Base-by-base conservation (phyloP, 2,797 vertebrate genomes). In the Monodelphis domestica region DNA sequence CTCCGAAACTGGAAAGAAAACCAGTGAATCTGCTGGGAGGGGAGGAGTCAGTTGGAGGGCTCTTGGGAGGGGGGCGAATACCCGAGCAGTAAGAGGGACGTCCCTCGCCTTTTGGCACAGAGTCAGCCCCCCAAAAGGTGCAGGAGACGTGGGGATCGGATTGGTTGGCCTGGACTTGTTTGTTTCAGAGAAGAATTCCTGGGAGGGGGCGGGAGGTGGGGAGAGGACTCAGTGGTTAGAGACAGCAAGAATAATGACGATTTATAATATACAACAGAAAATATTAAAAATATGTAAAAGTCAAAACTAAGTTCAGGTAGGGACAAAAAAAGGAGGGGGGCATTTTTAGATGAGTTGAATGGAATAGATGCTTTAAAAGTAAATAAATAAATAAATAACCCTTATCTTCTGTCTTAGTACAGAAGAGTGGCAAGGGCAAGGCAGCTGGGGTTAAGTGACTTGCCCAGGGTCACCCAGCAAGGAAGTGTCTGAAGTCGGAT, bases 191-290 rank as follows among this genome's bases (percentile, higher is more conserved):
- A 33, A 70, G 14, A 17, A 70, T n/a, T 70, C 70, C 14, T 15
- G 59, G 59, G 59, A n/a, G 15, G 33, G 12, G 33, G 33, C 70
- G 59, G 59, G 17, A 15, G 33, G 6, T 28, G 33, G 33, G 15
- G 33, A n/a, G 59, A 70, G 59, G 14, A 15, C 33, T 63, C 33
- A 15, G 57, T 63, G 59, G 59, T n/a, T 70, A n/a, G 4, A 0
- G 33, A n/a, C n/a, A 1, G 17, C 70, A n/a, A 70, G n/a, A n/a
- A n/a, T n/a, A n/a, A n/a, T n/a, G n/a, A n/a, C n/a, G n/a, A n/a
- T n/a, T n/a, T 70, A 1, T 3, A 3, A 12, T 12, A 30, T 14
- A 1, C 4, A 6, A 2, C 7, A 38, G 2, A n/a, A n/a, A 70
- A 70, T 59, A n/a, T 70, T n/a, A n/a, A 70, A 70, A 70, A 70